Evolutionary conservation across 2,888 invertebrate species (phyloP), one percentile per base, ranked within the genome.

Genomic region (Drosophila monieri): DNA sequence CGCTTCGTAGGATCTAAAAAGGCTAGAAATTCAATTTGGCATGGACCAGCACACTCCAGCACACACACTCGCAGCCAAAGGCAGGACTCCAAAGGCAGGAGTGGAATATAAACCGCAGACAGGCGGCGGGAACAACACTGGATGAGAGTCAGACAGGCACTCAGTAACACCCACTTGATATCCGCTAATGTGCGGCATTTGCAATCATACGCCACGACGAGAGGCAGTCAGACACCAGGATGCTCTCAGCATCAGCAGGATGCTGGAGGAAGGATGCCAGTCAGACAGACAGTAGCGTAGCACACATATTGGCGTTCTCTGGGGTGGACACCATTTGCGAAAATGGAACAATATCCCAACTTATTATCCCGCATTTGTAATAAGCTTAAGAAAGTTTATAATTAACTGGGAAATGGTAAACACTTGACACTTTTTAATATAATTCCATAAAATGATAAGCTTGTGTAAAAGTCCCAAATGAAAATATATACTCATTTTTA

Each of bases 111-210:
- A 69, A 70, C 69, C 71, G 70, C 72, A 71, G 70, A 71, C 70
- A 62, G 71, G 56, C 60, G 43, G 53, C 70, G 53, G 35, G 53
- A 54, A 59, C 69, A 69, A 68, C 43, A 32, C 48, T 41, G 56
- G 56, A 25, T 47, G 54, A 52, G 48, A 47, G 47, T 65, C 44
- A 73, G 76, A 70, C 77, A 78, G 71, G 69, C 69, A 81, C 81
- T 85, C 85, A 75, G 75, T 69, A 87, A 87, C 83, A 84, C 87
- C 85, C 87, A 84, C 84, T 84, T 87, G 84, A 85, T 85, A 85
- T 87, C 88, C 88, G 85, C 88, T 85, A 87, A 85, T 87, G 80
- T 85, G 85, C 85, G 85, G 85, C 88, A 85, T 83, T 83, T 78
- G 85, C 84, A 85, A 85, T 85, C 85, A 87, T 84, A 84, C 77